phyloP scores from a whole-genome alignment of 2,113 vertebrate genomes.

The Mesoclemmys tuberculata region DNA sequence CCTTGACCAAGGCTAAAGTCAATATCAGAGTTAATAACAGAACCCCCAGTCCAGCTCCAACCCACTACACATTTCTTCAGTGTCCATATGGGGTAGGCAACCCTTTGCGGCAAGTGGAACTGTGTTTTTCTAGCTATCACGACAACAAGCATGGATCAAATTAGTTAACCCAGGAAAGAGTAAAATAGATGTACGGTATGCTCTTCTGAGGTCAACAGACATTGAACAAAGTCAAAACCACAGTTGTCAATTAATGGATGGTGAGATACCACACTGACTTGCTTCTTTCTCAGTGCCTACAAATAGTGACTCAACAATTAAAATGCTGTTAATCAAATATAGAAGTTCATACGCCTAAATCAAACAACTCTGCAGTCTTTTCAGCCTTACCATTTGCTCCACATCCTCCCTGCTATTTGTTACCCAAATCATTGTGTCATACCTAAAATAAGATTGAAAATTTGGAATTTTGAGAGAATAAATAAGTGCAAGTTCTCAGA shows the following conservation, averaged over 20 bases:
- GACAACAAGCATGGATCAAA: not conserved
- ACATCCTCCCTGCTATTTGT: rapidly evolving
- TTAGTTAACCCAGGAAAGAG: not conserved
- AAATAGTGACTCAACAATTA: not conserved
- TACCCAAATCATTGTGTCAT: rapidly evolving
- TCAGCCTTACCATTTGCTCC: rapidly evolving
- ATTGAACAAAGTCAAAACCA: not conserved
- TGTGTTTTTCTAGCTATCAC: not conserved
- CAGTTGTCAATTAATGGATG: rapidly evolving
- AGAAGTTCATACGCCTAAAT: not conserved
- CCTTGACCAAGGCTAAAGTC: not conserved
- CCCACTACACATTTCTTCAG: not conserved
- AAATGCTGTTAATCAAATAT: not conserved
- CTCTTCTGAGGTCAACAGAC: not conserved
- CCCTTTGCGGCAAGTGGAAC: not conserved
- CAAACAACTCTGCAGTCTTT: not conserved
- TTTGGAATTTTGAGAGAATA: not conserved
- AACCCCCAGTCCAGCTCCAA: not conserved
- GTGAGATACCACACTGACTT: not conserved
- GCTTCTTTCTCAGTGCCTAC: not conserved
- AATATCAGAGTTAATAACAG: rapidly evolving
- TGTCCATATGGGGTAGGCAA: rapidly evolving
- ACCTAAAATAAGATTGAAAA: rapidly evolving
- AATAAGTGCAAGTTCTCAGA: not conserved
- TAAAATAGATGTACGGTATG: rapidly evolving